phyloP scores from a whole-genome alignment of 2,113 vertebrate species.

The Prochilodus magdalenae region DNA sequence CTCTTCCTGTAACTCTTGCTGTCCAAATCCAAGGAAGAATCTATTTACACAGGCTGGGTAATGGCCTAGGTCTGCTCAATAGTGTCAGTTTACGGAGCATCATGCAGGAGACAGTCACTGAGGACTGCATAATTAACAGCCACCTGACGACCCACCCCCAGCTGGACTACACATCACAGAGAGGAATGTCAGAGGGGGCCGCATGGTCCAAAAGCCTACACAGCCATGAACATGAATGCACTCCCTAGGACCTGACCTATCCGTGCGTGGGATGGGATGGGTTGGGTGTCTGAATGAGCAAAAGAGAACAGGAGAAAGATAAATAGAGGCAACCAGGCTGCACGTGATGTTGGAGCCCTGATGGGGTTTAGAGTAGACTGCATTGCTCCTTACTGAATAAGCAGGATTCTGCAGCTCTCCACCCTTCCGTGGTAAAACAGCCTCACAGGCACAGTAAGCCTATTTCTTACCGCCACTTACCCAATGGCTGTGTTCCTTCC shows the following conservation, averaged over 20 bases:
- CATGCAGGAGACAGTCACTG: constrained; percentile 61
- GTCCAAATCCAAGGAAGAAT: background rate
- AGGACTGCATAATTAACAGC: constrained; percentile 65
- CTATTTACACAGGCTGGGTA: constrained; percentile 20
- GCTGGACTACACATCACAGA: constrained; percentile 49
- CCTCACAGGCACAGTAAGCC: constrained; percentile 23
- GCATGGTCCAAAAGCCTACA: constrained; percentile 48
- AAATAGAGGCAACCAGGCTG: constrained; percentile 25
- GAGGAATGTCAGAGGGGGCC: constrained; percentile 58
- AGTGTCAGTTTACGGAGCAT: constrained; percentile 67
- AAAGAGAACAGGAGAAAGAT: constrained; percentile 9
- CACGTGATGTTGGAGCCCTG: constrained; percentile 45
- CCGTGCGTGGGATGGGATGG: background rate
- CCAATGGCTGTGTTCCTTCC: background rate
- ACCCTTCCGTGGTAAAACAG: background rate
- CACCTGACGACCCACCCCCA: constrained; percentile 26
- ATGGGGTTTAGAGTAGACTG: constrained; percentile 57
- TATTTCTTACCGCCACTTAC: constrained; percentile 8
- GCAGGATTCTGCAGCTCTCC: constrained; percentile 41
- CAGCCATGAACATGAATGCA: constrained; percentile 36
- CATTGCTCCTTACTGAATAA: constrained; percentile 57
- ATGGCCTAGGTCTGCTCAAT: constrained; percentile 56
- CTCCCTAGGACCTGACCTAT: constrained; percentile 12
- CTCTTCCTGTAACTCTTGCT: background rate
- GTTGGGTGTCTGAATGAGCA: background rate